Evolutionary conservation across 2,888 invertebrate genomes (phyloP).

Genomic region (Gerris lacustris): DNA sequence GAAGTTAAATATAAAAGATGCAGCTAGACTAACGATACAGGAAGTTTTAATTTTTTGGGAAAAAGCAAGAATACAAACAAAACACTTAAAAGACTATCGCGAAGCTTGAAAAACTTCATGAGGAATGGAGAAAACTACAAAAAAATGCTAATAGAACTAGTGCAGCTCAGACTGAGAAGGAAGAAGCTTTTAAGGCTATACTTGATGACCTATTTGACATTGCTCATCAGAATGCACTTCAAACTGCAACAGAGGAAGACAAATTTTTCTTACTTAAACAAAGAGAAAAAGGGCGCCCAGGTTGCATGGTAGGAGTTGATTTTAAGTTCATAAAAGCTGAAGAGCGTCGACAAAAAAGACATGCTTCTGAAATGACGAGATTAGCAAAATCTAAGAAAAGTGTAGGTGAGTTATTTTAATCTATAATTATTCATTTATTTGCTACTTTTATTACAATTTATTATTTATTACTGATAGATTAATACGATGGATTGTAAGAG

Average conservation of each 20-base stretch:
- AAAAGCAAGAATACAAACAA: constrained; percentile 12
- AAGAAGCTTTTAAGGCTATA: background rate
- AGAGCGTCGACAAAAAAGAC: background rate
- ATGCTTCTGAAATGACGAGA: too few relatives aligned
- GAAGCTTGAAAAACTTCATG: constrained; percentile 13
- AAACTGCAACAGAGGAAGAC: constrained; percentile 6
- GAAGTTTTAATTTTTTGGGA: constrained; percentile 13
- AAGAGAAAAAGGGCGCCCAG: background rate
- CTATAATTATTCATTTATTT: too few relatives aligned
- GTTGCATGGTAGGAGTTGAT: background rate
- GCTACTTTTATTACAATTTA: too few relatives aligned
- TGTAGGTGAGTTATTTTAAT: too few relatives aligned
- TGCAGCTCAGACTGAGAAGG: constrained; percentile 6
- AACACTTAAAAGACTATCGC: background rate
- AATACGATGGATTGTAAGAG: too few relatives aligned
- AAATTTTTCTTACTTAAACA: background rate
- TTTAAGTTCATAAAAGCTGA: background rate
- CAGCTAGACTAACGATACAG: constrained; percentile 4
- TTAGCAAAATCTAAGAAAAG: too few relatives aligned
- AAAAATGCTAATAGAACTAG: background rate
- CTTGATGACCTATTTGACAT: constrained; percentile 10
- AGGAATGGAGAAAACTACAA: constrained; percentile 3
- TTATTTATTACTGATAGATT: too few relatives aligned
- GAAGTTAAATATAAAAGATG: background rate
- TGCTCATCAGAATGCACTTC: constrained; percentile 13